Conservation (phyloP, 2,888 invertebrate species). For the Campoplex capitator region DNA sequence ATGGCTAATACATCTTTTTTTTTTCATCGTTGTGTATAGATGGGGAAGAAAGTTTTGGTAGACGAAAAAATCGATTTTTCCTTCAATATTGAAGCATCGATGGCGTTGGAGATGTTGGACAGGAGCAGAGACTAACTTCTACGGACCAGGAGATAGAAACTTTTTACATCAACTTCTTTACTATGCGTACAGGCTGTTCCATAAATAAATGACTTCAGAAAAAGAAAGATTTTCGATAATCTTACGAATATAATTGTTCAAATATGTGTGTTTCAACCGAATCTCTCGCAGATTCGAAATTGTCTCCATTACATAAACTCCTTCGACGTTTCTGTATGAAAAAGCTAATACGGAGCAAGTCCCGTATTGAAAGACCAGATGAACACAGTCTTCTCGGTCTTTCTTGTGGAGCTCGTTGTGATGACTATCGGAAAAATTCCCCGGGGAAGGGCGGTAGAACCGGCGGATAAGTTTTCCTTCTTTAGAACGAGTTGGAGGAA, state of each 20-base stretch:
- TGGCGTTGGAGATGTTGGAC: background rate
- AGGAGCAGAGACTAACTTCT: background rate
- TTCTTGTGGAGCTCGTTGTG: slow-evolving; percentile 48
- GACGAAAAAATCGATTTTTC: slow-evolving; percentile 45
- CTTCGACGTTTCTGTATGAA: background rate
- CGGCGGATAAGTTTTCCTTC: slow-evolving; percentile 17
- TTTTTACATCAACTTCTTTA: slow-evolving; percentile 55
- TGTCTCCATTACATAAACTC: background rate
- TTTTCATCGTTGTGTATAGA: background rate
- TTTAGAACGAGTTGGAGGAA: slow-evolving; percentile 6
- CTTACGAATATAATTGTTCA: background rate
- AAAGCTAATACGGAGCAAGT: slow-evolving; percentile 17
- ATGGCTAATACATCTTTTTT: slow-evolving; percentile 39
- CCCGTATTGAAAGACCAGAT: slow-evolving; percentile 40
- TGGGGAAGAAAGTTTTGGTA: background rate
- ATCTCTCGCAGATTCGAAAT: background rate
- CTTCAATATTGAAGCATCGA: slow-evolving; percentile 16
- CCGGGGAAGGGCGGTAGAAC: background rate
- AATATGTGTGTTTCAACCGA: background rate
- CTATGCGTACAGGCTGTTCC: background rate
- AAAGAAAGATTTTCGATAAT: background rate
- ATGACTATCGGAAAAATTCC: slow-evolving; percentile 61
- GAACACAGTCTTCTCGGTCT: slow-evolving; percentile 20
- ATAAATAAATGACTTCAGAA: background rate
- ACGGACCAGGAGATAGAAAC: slow-evolving; percentile 32